Evolutionary conservation across 2,113 vertebrate genomes (phyloP), one percentile per base, ranked within the genome.

Genomic region (Ceuthmochares aereus): DNA sequence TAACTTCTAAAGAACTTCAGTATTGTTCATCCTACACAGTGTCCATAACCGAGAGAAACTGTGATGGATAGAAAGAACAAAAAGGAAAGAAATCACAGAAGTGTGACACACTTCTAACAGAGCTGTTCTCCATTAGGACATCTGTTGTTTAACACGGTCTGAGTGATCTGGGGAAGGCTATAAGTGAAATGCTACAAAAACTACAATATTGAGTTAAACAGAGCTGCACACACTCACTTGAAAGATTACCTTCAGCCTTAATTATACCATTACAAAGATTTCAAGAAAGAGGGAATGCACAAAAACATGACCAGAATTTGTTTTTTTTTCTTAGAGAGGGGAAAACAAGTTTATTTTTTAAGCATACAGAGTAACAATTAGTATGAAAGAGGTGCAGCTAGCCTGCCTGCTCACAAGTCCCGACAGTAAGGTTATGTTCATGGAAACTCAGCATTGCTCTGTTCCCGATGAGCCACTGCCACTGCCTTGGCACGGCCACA

Each of bases 371-470:
- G 20, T 9, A 63, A 49, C 27, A 51, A 6, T 13, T 12, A 47
- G 6, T 10, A 15, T 9, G 21, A 54, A 30, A 63, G 54, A 54
- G 45, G 27, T 45, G 42, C 27, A 87, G 32, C 29, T 75, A 52
- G 43, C 52, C 58, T 37, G 58, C 19, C 80, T 77, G 55, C 4
- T 59, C 51, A 17, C 72, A 20, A 0, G 0, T 36, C 63, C 72
- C 40, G 40, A 20, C 15, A 30, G 12, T 4, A 21, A 63, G 32
- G 56, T 12, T 2, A 12, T 0, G 0, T 4, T 34, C 64, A 59
- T 7, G 64, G 47, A 63, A 69, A n/a, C 5, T 11, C n/a, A 85
- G 62, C 6, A 1, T 5, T 2, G 0, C 42, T 20, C 4, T 0
- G 45, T 0, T 45, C 56, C n/a, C 12, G 0, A 0, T 4, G 30